Evolutionary conservation across 2,888 invertebrate species (phyloP).

Genomic region (Globia sparganii): DNA sequence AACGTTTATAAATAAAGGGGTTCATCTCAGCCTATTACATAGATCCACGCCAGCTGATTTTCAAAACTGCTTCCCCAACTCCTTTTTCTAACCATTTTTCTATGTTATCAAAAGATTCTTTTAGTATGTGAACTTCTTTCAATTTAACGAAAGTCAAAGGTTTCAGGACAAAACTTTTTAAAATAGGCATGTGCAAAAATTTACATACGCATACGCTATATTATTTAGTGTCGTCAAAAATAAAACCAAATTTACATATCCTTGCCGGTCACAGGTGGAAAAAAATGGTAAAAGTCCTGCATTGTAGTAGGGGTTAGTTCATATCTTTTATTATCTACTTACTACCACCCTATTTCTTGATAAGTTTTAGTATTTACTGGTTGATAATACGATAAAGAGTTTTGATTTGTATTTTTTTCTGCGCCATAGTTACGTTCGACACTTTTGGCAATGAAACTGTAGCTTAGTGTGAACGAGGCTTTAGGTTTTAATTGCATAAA

Average conservation of each 20-base stretch:
- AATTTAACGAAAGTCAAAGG: neutral
- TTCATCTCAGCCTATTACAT: neutral
- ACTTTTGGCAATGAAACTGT: neutral
- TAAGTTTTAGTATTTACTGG: neutral
- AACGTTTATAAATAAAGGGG: no score
- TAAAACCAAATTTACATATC: no score
- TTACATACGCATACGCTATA: neutral
- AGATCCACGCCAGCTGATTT: neutral
- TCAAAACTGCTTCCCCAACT: neutral
- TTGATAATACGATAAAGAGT: neutral
- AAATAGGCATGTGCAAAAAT: neutral
- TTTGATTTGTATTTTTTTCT: fast-evolving
- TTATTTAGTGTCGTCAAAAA: neutral
- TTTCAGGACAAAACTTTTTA: neutral
- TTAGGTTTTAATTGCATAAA: constrained; percentile 4
- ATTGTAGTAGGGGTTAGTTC: neutral
- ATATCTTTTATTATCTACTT: constrained; percentile 9
- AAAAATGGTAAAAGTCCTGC: neutral
- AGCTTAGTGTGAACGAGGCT: neutral
- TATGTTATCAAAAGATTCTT: neutral
- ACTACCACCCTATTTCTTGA: neutral
- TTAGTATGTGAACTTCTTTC: neutral
- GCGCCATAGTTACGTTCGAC: neutral
- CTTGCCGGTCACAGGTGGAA: neutral
- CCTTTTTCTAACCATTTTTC: neutral